phyloP scores from a whole-genome alignment of 2,888 invertebrate genomes.

The Incurvaria masculella region DNA sequence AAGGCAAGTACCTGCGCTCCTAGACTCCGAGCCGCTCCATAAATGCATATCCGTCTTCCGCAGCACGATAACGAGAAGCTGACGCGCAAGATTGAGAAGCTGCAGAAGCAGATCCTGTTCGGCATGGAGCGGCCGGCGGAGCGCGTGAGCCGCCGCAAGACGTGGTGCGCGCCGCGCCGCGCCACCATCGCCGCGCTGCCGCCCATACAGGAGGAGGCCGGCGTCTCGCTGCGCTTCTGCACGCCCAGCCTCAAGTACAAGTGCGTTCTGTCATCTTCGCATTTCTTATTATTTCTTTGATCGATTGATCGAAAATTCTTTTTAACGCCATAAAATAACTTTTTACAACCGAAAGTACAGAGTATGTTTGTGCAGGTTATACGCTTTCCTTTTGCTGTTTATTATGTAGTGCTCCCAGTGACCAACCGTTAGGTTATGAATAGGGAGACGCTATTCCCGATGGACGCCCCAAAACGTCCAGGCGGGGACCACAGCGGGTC shows the following conservation, averaged over 20 bases:
- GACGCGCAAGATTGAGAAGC: not conserved
- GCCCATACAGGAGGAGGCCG: conserved; percentile 25
- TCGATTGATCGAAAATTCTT: conserved; percentile 1
- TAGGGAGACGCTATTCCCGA: no score
- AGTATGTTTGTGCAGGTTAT: no score
- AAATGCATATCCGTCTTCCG: not conserved
- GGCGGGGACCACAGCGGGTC: no score
- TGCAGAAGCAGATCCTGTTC: conserved; percentile 34
- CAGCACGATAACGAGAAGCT: conserved; percentile 16
- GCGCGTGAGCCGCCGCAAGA: conserved; percentile 22
- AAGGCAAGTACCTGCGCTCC: no score
- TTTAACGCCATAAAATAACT: not conserved
- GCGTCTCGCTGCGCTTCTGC: conserved; percentile 26
- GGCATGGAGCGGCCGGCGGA: conserved; percentile 23
- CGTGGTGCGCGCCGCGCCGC: conserved; percentile 27
- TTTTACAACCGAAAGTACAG: no score
- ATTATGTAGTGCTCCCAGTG: no score
- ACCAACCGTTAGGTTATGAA: no score
- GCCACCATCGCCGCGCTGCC: conserved; percentile 36
- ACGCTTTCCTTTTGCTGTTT: no score
- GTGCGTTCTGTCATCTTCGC: conserved; percentile 22
- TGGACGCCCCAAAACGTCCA: no score
- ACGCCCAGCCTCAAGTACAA: conserved; percentile 44
- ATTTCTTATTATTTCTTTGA: conserved; percentile 1
- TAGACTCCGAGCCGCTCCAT: no score